Base-by-base conservation (phyloP, 2,113 vertebrate species). In the Epinephelus cyanopodus region DNA sequence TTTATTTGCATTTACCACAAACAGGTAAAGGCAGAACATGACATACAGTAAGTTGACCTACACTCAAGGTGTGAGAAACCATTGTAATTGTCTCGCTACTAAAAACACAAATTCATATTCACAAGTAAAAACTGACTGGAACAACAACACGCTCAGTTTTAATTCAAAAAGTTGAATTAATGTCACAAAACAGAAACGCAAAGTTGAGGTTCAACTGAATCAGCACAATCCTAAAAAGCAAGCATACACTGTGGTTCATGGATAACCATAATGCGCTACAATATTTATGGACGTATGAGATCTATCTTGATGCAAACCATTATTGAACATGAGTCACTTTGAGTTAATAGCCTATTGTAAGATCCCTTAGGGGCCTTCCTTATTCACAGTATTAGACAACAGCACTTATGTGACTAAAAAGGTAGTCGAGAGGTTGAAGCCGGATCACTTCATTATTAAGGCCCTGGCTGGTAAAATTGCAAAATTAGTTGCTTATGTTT, bases 381-480 rank as follows among this genome's bases (percentile, higher is more conserved):
- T 39, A 74, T 77, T 92, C 87, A 87, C 72, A 86, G 78, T 82
- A 74, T 74, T 29, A 68, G 39, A 74, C 78, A 60, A 82, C 68
- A 80, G 83, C 83, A 86, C 81, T 90, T 84, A 14, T 74, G 79
- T 88, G 77, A 82, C 70, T 57, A 25, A 69, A 29, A 87, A 47
- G 66, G 70, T 72, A 76, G 74, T 79, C 15, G 4, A 62, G 25
- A 83, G 56, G 48, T 84, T 65, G 67, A 77, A 89, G 83, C 66
- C 65, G 25, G 78, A 86, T 77, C 27, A 73, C 69, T 80, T 81
- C 58, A 76, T 79, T 74, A 67, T 86, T 88, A 91, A 94, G 93
- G 84, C 88, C 74, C 73, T 77, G 54, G 54, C 76, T 71, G 84
- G 84, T 84, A 67, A 64, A 72, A 65, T 57, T 64, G 60, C 77